Percentiles rank a stretch among this genome's conserved stretches.
Evolutionary conservation across 2,888 invertebrate species (phyloP).

Genomic region (Prenolepis imparis): DNA sequence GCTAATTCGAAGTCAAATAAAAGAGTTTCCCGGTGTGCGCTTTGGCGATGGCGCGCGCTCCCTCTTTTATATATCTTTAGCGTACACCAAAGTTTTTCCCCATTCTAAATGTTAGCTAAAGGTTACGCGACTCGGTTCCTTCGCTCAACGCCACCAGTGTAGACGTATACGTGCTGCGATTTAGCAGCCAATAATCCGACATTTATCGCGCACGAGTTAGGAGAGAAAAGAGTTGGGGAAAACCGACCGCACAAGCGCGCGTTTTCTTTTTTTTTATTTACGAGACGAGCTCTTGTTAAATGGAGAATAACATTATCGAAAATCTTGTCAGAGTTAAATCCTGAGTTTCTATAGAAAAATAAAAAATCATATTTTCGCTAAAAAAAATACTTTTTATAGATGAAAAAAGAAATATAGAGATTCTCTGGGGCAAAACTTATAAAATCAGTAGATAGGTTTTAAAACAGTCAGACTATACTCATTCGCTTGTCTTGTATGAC

Average conservation of each 20-base stretch:
- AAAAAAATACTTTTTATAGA: neutral
- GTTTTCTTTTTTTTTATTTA: neutral
- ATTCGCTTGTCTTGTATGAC: neutral
- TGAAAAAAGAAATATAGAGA: neutral
- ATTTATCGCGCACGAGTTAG: constrained; percentile 28
- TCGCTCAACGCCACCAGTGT: constrained; percentile 33
- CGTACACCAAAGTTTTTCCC: constrained; percentile 33
- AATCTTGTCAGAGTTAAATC: neutral
- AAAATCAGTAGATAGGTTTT: neutral
- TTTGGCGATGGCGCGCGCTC: constrained; percentile 44
- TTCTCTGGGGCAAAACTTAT: neutral
- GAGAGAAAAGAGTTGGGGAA: neutral
- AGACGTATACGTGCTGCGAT: constrained; percentile 30
- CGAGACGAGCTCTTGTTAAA: neutral
- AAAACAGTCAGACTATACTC: neutral
- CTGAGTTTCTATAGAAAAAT: neutral
- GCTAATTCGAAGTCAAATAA: constrained; percentile 83
- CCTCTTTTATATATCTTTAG: constrained; percentile 47
- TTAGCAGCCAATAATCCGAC: constrained; percentile 35
- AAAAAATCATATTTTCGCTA: neutral
- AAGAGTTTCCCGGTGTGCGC: constrained; percentile 71
- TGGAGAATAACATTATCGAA: neutral
- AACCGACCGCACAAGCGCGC: neutral
- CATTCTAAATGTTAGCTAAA: constrained; percentile 53
- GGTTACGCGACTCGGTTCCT: constrained; percentile 58